A percentile compares a stretch with the other conserved stretches of the same genome.
Conservation (phyloP, 2,888 invertebrate genomes). For the Parnassius apollo region DNA sequence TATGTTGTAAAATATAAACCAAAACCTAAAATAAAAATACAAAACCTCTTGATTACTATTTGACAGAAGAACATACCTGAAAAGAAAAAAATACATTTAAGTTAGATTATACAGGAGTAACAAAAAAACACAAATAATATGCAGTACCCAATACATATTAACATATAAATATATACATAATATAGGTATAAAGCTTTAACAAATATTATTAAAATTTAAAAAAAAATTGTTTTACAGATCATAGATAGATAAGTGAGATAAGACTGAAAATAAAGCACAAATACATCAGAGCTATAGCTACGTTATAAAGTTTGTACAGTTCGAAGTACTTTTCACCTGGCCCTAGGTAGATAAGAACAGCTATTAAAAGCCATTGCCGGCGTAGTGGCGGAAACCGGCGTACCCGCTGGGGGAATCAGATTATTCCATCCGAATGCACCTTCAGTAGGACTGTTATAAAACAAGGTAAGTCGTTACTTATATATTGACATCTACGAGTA, state of each 20-base stretch:
- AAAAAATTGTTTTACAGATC: too few species aligned
- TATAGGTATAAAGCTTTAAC: too few species aligned
- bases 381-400: slow-evolving; percentile 11
- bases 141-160: too few species aligned
- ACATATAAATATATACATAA: too few species aligned
- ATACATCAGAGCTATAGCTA: too few species aligned
- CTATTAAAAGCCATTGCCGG: slow-evolving; percentile 16
- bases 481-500: too few species aligned
- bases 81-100: background rate
- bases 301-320: background rate
- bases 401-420: slow-evolving; percentile 9
- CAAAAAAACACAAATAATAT: too few species aligned
- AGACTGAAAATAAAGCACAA: too few species aligned
- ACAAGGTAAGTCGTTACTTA: background rate
- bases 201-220: too few species aligned
- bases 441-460: slow-evolving; percentile 2
- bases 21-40: background rate
- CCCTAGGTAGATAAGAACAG: slow-evolving; percentile 14
- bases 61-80: background rate
- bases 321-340: slow-evolving; percentile 3
- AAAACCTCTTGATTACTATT: background rate
- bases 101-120: too few species aligned
- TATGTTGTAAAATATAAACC: background rate
- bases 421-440: slow-evolving; percentile 9
- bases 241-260: too few species aligned